These are phyloP conservation scores for Drosophila siamana DNA, from an alignment of 2,888 invertebrate genomes.

Conservation along the genomic window DNA sequence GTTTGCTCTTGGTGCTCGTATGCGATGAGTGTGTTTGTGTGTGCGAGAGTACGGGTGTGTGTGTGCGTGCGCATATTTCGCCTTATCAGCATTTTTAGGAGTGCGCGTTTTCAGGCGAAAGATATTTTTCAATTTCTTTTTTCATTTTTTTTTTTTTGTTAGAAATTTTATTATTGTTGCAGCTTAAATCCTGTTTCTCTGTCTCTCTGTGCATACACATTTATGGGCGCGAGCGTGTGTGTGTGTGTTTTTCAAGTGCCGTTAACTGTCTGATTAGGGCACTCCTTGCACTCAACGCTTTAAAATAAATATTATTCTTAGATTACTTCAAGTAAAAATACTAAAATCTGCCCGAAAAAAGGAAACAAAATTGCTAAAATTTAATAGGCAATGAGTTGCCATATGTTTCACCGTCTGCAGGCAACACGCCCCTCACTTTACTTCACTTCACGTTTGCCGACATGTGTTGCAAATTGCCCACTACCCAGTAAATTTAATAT, in stretches of 20 bases:
- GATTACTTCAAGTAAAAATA: slow-evolving; percentile 71
- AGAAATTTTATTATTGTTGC: slow-evolving; percentile 79
- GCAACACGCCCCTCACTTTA: slow-evolving; percentile 35
- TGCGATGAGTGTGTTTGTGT: slow-evolving; percentile 40
- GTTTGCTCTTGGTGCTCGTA: slow-evolving; percentile 10
- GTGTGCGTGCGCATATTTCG: slow-evolving; percentile 71
- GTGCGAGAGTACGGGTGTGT: slow-evolving; percentile 18
- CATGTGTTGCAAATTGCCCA: slow-evolving; percentile 63
- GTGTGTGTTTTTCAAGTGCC: slow-evolving; percentile 55
- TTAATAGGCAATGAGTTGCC: slow-evolving; percentile 69
- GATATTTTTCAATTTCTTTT: slow-evolving; percentile 60
- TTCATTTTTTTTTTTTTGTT: slow-evolving; percentile 40
- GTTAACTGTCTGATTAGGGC: slow-evolving; percentile 81
- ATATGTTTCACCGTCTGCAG: slow-evolving; percentile 42
- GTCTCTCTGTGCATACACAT: slow-evolving; percentile 27
- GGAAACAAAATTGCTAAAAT: slow-evolving; percentile 66
- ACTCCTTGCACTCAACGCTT: slow-evolving; percentile 68
- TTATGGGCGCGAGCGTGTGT: slow-evolving; percentile 23
- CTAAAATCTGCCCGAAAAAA: slow-evolving; percentile 57
- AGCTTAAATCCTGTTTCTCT: slow-evolving; percentile 76
- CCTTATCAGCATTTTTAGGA: slow-evolving; percentile 79
- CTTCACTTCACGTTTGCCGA: slow-evolving; percentile 7
- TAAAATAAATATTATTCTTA: slow-evolving; percentile 83
- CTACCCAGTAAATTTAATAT: neutral
- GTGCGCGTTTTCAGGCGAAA: slow-evolving; percentile 63